Evolutionary conservation across 2,113 vertebrate species (phyloP).

Genomic region (Amblyopsis rosae): DNA sequence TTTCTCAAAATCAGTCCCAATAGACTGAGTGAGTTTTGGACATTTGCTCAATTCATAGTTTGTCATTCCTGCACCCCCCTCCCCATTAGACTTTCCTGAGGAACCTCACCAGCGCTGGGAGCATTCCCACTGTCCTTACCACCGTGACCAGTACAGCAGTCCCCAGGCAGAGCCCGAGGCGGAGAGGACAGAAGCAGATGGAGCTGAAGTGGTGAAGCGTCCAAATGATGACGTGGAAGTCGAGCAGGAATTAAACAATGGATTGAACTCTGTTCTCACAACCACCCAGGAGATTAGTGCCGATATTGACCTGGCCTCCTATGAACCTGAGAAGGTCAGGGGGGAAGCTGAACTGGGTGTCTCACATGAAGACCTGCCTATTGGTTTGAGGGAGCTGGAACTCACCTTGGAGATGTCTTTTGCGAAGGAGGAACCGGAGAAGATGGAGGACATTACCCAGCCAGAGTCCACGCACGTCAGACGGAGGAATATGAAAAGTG

Average conservation of each 20-base stretch:
- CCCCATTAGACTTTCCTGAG: constrained; percentile 81
- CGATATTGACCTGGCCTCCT: neutral
- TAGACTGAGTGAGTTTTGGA: neutral
- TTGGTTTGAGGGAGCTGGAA: constrained; percentile 56
- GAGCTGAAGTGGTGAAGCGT: constrained; percentile 21
- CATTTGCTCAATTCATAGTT: no score
- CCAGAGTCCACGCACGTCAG: constrained; percentile 58
- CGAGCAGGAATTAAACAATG: neutral
- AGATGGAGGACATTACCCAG: constrained; percentile 21
- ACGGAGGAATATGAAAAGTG: constrained; percentile 74
- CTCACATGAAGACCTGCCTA: constrained; percentile 28
- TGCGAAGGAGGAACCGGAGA: constrained; percentile 48
- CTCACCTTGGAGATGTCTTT: constrained; percentile 41
- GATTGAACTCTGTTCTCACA: neutral
- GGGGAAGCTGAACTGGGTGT: constrained; percentile 9
- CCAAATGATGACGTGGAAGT: constrained; percentile 53
- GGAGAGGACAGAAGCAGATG: neutral
- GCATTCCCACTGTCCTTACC: constrained; percentile 62
- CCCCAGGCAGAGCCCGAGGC: constrained; percentile 17
- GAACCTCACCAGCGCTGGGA: constrained; percentile 81
- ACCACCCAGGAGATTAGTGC: neutral
- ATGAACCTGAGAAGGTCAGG: constrained; percentile 19
- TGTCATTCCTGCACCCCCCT: neutral
- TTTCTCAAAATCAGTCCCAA: no score
- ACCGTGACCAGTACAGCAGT: constrained; percentile 16